These are phyloP conservation scores for Sinotaia quadrata DNA, from an alignment of 2,888 invertebrate species.

Conservation along the genomic window DNA sequence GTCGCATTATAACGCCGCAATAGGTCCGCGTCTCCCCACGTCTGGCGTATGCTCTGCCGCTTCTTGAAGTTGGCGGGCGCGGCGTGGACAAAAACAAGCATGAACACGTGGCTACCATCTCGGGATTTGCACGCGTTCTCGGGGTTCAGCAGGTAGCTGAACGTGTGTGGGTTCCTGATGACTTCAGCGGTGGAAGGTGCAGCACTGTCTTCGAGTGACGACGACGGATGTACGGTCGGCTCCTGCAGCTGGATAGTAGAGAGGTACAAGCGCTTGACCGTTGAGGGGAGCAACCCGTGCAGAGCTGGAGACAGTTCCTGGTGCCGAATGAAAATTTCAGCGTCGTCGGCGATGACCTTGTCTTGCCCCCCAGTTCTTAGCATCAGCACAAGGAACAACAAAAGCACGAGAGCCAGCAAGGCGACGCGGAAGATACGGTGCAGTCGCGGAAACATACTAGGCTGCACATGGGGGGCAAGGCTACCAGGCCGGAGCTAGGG, in stretches of 20 bases:
- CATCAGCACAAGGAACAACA: slow-evolving; percentile 17
- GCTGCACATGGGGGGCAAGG: no score
- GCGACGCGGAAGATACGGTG: slow-evolving; percentile 27
- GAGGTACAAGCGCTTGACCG: background rate
- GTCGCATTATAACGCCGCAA: slow-evolving; percentile 51
- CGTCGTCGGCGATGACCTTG: background rate
- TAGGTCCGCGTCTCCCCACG: slow-evolving; percentile 65
- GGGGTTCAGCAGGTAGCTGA: slow-evolving; percentile 36
- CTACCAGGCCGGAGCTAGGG: no score
- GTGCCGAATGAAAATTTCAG: background rate
- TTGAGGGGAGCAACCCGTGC: background rate
- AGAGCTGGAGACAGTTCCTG: background rate
- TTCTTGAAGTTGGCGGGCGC: slow-evolving; percentile 67
- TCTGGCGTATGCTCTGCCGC: slow-evolving; percentile 64
- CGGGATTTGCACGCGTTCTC: background rate
- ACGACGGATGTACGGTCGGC: background rate
- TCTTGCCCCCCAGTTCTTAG: background rate
- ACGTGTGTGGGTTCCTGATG: slow-evolving; percentile 30
- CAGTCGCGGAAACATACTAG: slow-evolving; percentile 36
- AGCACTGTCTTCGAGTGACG: background rate
- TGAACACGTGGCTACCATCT: slow-evolving; percentile 36
- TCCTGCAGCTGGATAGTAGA: background rate
- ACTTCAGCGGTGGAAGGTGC: no score
- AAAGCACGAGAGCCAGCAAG: slow-evolving; percentile 12
- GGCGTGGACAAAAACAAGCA: slow-evolving; percentile 69